Conservation (phyloP, 2,888 invertebrate species). For the Dolichopus griseipennis region DNA sequence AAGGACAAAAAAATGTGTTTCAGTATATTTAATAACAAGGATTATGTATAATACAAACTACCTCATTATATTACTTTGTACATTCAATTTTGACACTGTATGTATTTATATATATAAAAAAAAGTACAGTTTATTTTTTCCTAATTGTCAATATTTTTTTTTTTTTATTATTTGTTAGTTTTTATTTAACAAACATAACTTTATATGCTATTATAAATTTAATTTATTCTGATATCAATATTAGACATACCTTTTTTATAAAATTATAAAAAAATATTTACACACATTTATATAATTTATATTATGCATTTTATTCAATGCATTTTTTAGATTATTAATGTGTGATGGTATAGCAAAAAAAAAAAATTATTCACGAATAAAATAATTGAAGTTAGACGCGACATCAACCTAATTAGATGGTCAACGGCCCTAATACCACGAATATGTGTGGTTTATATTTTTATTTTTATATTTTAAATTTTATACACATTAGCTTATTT, state of each 20-base stretch:
- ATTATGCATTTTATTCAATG: no score
- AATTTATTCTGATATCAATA: background rate
- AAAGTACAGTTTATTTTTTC: background rate
- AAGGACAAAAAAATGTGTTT: no score
- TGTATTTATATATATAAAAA: background rate
- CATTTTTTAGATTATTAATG: no score
- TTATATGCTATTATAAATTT: background rate
- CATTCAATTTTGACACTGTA: background rate
- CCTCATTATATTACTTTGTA: no score
- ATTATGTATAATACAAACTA: no score
- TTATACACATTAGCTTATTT: no score
- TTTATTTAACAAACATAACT: background rate
- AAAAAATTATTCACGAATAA: background rate
- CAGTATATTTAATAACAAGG: no score
- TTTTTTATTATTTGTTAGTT: background rate
- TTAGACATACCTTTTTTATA: background rate
- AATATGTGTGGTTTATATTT: background rate
- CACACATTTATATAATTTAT: no score
- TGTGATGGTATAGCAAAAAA: no score
- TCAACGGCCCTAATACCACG: slow-evolving; percentile 9
- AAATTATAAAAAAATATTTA: no score
- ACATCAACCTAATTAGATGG: slow-evolving; percentile 11
- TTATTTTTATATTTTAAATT: background rate
- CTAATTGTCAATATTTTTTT: background rate
- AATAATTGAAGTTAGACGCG: slow-evolving; percentile 9